Conservation (phyloP, 2,888 invertebrate species). For the Acleris literana region DNA sequence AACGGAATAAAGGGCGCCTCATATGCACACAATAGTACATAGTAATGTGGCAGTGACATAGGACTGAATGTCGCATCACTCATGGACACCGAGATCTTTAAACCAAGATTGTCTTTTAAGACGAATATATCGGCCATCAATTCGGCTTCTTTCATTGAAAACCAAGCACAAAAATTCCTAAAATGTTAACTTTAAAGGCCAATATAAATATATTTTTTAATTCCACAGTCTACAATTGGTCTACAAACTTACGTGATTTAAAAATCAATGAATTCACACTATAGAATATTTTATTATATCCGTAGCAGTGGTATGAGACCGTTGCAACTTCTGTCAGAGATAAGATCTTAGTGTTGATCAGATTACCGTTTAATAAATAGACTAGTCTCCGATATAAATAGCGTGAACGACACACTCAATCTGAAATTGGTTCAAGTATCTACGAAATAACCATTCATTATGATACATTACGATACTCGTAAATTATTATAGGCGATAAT, state of each 20-base stretch:
- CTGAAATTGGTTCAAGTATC: conserved; percentile 2
- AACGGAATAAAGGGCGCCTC: conserved; percentile 54
- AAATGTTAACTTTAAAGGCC: too few relatives aligned
- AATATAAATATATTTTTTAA: too few relatives aligned
- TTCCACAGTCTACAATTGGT: too few relatives aligned
- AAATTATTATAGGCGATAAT: neutral
- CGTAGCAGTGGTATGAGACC: neutral
- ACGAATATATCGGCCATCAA: conserved; percentile 44
- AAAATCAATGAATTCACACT: too few relatives aligned
- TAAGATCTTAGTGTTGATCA: neutral
- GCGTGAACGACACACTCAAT: neutral
- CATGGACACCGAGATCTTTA: conserved; percentile 44
- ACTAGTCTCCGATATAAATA: neutral
- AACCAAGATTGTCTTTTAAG: conserved; percentile 45
- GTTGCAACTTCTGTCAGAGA: neutral
- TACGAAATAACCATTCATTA: neutral
- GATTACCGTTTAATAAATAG: neutral
- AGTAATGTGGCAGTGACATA: conserved; percentile 42
- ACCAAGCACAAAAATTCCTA: neutral
- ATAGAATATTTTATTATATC: neutral
- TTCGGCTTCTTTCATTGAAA: conserved; percentile 37
- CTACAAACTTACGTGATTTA: too few relatives aligned
- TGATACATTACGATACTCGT: neutral
- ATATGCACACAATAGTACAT: conserved; percentile 72
- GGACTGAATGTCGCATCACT: conserved; percentile 54